A percentile compares a stretch with the other conserved stretches of the same genome.
Conservation (phyloP, 2,888 invertebrate genomes). For the Tuberolachnus salignus region DNA sequence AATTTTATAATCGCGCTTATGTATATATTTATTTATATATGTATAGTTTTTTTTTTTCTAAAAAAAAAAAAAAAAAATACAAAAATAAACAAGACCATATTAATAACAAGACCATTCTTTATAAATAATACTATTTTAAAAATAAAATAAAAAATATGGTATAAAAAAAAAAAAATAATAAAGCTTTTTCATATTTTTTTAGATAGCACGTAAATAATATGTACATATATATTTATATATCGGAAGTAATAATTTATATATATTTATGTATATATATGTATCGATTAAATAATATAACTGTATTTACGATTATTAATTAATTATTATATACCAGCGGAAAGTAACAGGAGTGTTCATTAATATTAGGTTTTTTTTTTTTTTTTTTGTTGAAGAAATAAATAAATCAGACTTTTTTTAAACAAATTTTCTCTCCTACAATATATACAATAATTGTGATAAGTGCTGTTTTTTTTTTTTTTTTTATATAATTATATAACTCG, state of each 20-base stretch:
- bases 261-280: slow-evolving; percentile 1
- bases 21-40: slow-evolving; percentile 27
- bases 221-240: background rate
- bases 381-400: slow-evolving; percentile 34
- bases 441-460: slow-evolving; percentile 55
- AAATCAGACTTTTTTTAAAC: slow-evolving; percentile 45
- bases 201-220: no score
- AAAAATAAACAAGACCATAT: no score
- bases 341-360: slow-evolving; percentile 56
- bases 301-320: background rate
- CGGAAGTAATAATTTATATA: no score
- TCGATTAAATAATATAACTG: background rate
- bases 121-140: no score
- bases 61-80: no score
- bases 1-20: slow-evolving; percentile 27
- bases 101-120: no score
- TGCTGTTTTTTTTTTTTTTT: slow-evolving; percentile 38
- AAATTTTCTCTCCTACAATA: slow-evolving; percentile 53
- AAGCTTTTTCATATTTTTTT: slow-evolving; percentile 47
- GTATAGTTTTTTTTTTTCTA: no score
- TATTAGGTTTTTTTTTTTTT: slow-evolving; percentile 42
- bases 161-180: slow-evolving; percentile 23
- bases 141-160: no score
- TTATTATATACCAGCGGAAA: slow-evolving; percentile 54
- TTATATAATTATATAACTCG: background rate